Evolutionary conservation across 2,888 invertebrate species (phyloP).

Genomic region (Neoascia interrupta): DNA sequence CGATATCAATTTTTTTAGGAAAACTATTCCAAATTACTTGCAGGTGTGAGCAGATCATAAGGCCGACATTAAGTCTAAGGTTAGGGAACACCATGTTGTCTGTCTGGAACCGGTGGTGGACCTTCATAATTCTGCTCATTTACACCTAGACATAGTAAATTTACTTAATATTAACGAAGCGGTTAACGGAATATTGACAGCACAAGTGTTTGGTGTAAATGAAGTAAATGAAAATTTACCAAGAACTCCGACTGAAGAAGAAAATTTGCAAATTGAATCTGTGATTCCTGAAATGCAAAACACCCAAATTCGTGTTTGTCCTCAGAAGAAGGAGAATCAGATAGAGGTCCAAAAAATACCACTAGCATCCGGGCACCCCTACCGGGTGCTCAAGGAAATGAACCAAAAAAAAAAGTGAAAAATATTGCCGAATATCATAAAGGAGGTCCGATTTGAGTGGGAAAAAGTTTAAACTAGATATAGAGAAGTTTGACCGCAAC

Average conservation of each 20-base stretch:
- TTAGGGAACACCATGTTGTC: not conserved
- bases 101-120: not conserved
- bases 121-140: too few relatives aligned
- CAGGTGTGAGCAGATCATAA: too few relatives aligned
- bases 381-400: too few relatives aligned
- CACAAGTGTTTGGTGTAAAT: too few relatives aligned
- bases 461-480: not conserved
- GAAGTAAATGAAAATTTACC: not conserved
- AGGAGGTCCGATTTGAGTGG: too few relatives aligned
- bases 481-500: not conserved
- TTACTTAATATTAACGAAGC: not conserved
- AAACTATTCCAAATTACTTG: not conserved
- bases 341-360: not conserved
- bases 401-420: too few relatives aligned
- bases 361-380: too few relatives aligned
- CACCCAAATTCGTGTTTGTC: not conserved
- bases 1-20: too few relatives aligned
- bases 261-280: not conserved
- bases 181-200: too few relatives aligned
- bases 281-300: not conserved
- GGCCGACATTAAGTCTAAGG: not conserved
- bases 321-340: not conserved
- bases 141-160: not conserved
- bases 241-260: not conserved
- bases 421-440: too few relatives aligned